Evolutionary conservation across 2,797 vertebrate species (phyloP).

Genomic region (Hapalemur alaotrensis): DNA sequence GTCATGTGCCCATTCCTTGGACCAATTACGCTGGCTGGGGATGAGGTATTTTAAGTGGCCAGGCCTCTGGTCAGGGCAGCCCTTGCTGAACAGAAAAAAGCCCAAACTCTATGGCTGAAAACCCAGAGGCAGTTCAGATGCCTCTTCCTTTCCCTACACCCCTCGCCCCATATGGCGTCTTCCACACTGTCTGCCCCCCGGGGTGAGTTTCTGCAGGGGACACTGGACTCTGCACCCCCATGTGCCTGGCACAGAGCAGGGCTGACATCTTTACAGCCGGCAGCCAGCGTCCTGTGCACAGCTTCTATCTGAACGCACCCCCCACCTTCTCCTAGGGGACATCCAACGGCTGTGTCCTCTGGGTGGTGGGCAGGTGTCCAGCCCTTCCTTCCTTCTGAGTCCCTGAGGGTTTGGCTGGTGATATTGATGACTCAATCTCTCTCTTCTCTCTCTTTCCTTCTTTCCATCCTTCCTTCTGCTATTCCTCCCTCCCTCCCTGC

Average conservation of each 20-base stretch:
- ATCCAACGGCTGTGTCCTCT: background rate
- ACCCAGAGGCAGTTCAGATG: background rate
- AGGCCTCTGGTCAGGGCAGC: background rate
- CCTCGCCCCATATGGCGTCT: accelerated
- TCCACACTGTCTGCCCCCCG: background rate
- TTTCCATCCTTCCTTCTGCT: too few species aligned
- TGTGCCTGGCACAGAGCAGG: background rate
- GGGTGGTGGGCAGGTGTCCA: background rate
- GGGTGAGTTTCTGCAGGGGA: background rate
- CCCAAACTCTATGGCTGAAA: background rate
- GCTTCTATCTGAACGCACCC: background rate
- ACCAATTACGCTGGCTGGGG: background rate
- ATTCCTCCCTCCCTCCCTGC: too few species aligned
- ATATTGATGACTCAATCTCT: background rate
- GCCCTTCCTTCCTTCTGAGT: background rate
- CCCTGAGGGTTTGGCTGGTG: background rate
- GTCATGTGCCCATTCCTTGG: background rate
- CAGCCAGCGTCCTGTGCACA: background rate
- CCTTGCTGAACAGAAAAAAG: background rate
- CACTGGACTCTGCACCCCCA: background rate
- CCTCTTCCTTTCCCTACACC: background rate
- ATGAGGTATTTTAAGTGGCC: background rate
- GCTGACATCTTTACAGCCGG: background rate
- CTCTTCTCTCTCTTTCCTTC: background rate
- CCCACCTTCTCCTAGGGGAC: background rate